A percentile compares a stretch with the other conserved stretches of the same genome.
Conservation (phyloP, 2,888 invertebrate genomes). For the Eurois occulta region DNA sequence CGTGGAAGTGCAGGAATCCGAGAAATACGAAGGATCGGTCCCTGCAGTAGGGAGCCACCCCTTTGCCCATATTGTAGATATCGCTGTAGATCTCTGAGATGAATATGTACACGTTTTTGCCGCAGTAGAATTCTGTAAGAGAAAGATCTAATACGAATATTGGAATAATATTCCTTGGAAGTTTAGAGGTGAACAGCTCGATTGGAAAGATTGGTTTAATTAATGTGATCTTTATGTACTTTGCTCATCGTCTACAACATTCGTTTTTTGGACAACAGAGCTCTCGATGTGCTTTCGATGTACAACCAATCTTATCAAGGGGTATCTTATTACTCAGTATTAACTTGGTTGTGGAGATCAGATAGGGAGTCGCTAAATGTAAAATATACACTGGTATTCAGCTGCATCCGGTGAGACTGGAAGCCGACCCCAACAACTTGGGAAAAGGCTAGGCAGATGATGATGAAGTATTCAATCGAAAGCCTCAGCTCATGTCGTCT, state of each 20-base stretch:
- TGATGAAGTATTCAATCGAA: too few relatives aligned
- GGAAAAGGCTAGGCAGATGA: too few relatives aligned
- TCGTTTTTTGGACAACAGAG: neutral
- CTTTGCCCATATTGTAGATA: constrained; percentile 85
- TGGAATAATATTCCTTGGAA: neutral
- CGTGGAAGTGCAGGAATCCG: constrained; percentile 85
- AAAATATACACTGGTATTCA: too few relatives aligned
- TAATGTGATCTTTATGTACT: neutral
- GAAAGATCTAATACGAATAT: neutral
- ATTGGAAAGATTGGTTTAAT: neutral
- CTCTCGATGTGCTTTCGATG: neutral
- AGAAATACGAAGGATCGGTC: constrained; percentile 85
- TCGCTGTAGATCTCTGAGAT: constrained; percentile 86
- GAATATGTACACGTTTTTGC: constrained; percentile 87
- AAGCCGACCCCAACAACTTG: too few relatives aligned
- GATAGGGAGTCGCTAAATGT: too few relatives aligned
- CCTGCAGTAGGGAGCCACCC: constrained; percentile 84
- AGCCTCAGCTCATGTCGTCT: neutral
- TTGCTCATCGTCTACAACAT: neutral
- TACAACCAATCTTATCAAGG: neutral
- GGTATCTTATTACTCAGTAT: too few relatives aligned
- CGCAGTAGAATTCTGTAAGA: constrained; percentile 85
- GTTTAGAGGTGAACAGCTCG: neutral
- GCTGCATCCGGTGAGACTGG: too few relatives aligned
- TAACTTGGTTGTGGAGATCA: too few relatives aligned